Evolutionary conservation across 2,113 vertebrate species (phyloP), one percentile per base, ranked within the genome.

Genomic region (Pithys albifrons): DNA sequence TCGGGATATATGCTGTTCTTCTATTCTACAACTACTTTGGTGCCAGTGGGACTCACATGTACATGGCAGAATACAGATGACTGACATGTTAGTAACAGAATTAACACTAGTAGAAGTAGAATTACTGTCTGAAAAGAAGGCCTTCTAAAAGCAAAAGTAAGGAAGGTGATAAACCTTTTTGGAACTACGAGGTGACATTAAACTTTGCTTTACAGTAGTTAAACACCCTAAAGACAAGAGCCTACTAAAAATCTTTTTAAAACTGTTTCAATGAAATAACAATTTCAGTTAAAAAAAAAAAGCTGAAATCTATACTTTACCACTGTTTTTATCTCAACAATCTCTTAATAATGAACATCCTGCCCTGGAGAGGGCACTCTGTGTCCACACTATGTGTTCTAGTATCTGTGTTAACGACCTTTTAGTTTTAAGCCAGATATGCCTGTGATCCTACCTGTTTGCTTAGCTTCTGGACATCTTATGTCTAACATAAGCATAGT

Each of bases 341-440:
- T 33, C 18, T 69, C 41, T 85, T 74, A 93, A 39, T 83, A 91
- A 86, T 80, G 64, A 97, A 67, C 83, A 94, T 70, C 79, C 72
- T 96, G 88, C 64, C 95, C 96, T 96, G 94, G 95, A 97, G 96
- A 97, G 92, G 96, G 95, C 95, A 94, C 88, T 97, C 88, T 94
- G 75, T 80, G 83, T 91, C 92, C 92, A 93, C 29, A 55, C 46
- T 83, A 88, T 51, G 23, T 80, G 48, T 75, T 82, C 39, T 3
- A 12, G 12, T 3, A 10, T 25, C 23, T n/a, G 62, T 41, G 51
- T 43, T 84, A 90, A 62, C 31, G 46, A 81, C 29, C 16, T 67
- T 78, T 61, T 20, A 19, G n/a, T 91, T 88, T 91, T 90, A 91
- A 76, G 31, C 24, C 74, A 65, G 66, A 65, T 35, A 88, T 14